Evolutionary conservation across 2,113 vertebrate species (phyloP).

Genomic region (Canis aureus): DNA sequence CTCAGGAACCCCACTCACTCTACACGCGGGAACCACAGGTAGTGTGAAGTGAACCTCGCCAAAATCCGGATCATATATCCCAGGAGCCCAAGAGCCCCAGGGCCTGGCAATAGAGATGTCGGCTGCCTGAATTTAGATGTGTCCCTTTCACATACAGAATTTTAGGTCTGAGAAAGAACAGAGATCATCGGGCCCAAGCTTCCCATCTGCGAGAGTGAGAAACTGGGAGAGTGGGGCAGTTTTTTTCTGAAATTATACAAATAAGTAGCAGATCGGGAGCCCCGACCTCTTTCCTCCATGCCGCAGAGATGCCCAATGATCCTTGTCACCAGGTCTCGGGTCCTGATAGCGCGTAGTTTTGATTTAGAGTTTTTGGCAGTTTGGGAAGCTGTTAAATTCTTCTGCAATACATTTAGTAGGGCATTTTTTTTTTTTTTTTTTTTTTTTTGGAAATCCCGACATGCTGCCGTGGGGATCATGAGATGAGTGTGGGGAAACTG

Average conservation of each 20-base stretch:
- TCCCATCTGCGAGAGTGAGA: background rate
- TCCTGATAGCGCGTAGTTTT: background rate
- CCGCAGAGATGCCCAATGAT: background rate
- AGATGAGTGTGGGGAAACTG: background rate
- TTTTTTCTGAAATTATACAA: background rate
- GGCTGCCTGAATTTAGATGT: background rate
- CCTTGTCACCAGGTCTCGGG: background rate
- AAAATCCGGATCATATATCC: background rate
- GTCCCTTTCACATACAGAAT: background rate
- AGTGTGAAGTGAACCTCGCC: background rate
- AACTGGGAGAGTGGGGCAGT: background rate
- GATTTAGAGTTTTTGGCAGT: background rate
- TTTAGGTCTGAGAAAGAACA: background rate
- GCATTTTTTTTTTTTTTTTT: background rate
- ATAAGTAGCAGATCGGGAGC: background rate
- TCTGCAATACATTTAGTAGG: background rate
- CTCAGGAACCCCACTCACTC: constrained; percentile 50
- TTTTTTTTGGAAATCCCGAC: background rate
- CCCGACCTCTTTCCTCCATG: background rate
- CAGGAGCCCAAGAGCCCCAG: background rate
- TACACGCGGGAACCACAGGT: background rate
- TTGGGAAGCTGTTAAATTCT: background rate
- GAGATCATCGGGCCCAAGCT: background rate
- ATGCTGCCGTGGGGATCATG: background rate
- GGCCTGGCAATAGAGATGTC: background rate